Percentiles rank a stretch among this genome's conserved stretches.
Conservation (phyloP, 2,888 invertebrate species). For the Psococerastis gibbosa region DNA sequence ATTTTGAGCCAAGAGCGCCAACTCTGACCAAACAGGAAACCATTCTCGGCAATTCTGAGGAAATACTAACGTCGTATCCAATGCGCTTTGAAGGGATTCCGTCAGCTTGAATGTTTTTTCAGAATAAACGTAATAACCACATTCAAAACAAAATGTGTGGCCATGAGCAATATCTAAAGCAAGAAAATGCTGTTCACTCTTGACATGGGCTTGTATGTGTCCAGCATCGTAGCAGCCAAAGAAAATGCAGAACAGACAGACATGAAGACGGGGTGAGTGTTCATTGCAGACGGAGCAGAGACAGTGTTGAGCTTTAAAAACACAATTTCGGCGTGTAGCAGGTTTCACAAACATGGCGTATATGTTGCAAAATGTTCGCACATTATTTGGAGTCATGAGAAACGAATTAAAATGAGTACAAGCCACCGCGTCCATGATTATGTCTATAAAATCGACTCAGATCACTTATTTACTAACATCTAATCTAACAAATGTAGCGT, state of each 20-base stretch:
- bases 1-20: slow-evolving; percentile 52
- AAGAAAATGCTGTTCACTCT: slow-evolving; percentile 59
- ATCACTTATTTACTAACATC: too few species aligned
- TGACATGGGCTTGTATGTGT: slow-evolving; percentile 75
- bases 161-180: slow-evolving; percentile 79
- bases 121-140: slow-evolving; percentile 63
- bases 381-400: slow-evolving; percentile 48
- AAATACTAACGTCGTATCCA: slow-evolving; percentile 13
- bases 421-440: slow-evolving; percentile 52
- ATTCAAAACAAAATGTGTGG: slow-evolving; percentile 72
- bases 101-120: slow-evolving; percentile 20
- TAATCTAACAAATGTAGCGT: too few species aligned
- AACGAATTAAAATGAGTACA: slow-evolving; percentile 64
- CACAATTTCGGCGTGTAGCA: slow-evolving; percentile 45
- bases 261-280: slow-evolving; percentile 59
- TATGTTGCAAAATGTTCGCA: slow-evolving; percentile 45
- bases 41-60: slow-evolving; percentile 31
- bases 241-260: slow-evolving; percentile 78
- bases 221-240: slow-evolving; percentile 70
- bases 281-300: slow-evolving; percentile 66
- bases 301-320: slow-evolving; percentile 51
- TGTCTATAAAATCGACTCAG: too few species aligned
- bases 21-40: slow-evolving; percentile 60
- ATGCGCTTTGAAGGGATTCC: not conserved
- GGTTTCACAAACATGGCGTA: slow-evolving; percentile 75